Evolutionary conservation across 2,113 vertebrate genomes (phyloP), one percentile per base, ranked within the genome.

Genomic region (Cryptomyrus ogoouensis): DNA sequence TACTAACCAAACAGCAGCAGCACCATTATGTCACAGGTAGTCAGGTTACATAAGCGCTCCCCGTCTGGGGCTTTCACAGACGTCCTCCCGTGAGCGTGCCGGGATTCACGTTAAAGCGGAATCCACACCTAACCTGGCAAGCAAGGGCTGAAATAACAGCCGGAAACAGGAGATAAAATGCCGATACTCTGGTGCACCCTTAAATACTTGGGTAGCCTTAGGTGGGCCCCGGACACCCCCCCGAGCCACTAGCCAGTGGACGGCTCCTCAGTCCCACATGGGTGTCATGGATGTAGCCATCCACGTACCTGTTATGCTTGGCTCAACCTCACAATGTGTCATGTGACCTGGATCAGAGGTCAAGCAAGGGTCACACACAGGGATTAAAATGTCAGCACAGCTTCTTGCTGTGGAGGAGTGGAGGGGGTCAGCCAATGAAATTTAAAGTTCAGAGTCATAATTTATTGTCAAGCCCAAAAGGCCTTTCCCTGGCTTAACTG

Each of bases 21-120:
- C 92, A 89, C 6, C 91, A 94, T 96, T 95, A 96, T 93, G 94
- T 96, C 95, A 96, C 94, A 94, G 93, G 94, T 94, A 91, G 92
- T 91, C 89, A 49, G 87, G 92, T 96, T 96, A 93, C 95, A 94
- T 94, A 96, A 96, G 91, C 93, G 94, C 95, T 95, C 95, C 90
- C 92, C 92, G 89, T 8, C 46, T 7, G 92, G 94, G 95, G 83
- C 35, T 80, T 2, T 80, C 39, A 80, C 74, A 80, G 35, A 80
- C 15, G 35, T 42, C 35, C 31, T 80, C 31, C 35, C 74, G n/a
- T 80, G 31, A 80, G 31, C 5, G 10, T 3, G 17, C 19, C 35
- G 74, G 74, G 74, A 80, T 80, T 80, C 31, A 80, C 39, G 35
- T 19, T 42, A 80, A 19, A 17, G 74, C 5, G 74, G 4, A 35